Evolutionary conservation across 2,888 invertebrate species (phyloP), one percentile per base, ranked within the genome.

Genomic region (Lycaena phlaeas): DNA sequence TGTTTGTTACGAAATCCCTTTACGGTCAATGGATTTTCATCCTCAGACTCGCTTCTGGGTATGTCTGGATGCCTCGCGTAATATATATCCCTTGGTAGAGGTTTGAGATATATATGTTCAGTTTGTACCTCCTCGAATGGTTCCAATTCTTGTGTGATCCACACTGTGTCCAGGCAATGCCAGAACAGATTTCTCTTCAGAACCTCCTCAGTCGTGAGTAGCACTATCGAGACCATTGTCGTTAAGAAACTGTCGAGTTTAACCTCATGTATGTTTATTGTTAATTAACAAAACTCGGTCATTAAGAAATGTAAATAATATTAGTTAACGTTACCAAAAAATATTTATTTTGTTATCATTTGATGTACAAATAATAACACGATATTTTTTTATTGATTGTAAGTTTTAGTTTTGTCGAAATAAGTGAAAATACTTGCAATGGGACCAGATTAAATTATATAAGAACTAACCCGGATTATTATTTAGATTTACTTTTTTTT

Each of bases 41-140:
- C 84, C 40, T 84, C 84, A 0, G 82, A 82, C 56, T 81, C 81
- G 49, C 84, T 82, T 57, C 81, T 62, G 1, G 72, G 69, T 61
- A 84, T 78, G 30, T 82, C 81, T 1, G 81, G 81, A 46, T 64
- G 64, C 47, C 68, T 78, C 0, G 75, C 59, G 44, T 84, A 81
- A 43, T 82, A 84, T 12, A 66, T 52, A 44, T 82, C 84, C 55
- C 71, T 71, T 10, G 81, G 61, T 1, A 81, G 50, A 1, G 84
- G 82, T 50, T 78, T 82, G 1, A 49, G 42, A 51, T 64, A 82
- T 22, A 61, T 42, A 43, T 78, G 64, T 50, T 81, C 77, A 0
- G 64, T 63, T 49, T 67, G 68, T 2, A 81, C 61, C 46, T 81
- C 81, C 46, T 81, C 79, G 47, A 82, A 82, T 0, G 82, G 79